Conservation (phyloP, 2,113 vertebrate genomes). For the Aviceda subcristata region DNA sequence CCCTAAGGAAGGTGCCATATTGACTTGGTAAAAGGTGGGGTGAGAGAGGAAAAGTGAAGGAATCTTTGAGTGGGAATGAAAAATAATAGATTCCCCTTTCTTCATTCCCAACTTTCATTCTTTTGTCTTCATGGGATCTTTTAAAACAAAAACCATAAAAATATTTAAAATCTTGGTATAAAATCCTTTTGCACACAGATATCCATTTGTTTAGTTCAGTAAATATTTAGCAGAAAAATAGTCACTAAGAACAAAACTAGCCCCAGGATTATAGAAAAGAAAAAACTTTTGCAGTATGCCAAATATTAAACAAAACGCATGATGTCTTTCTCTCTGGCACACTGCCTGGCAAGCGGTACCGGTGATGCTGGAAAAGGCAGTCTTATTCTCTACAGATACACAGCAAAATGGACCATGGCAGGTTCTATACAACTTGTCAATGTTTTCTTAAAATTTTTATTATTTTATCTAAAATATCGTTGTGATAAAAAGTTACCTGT, state of each 20-base stretch:
- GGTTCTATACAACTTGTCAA: neutral
- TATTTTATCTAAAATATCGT: neutral
- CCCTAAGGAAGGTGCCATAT: neutral
- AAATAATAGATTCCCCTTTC: neutral
- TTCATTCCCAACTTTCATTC: neutral
- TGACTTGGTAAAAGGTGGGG: accelerated
- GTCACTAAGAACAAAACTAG: neutral
- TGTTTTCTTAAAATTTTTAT: neutral
- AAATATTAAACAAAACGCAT: neutral
- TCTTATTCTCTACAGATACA: neutral
- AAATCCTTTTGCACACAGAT: neutral
- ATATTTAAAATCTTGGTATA: neutral
- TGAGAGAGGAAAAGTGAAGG: neutral
- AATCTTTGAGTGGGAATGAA: neutral
- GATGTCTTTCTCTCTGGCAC: neutral
- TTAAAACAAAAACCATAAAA: neutral
- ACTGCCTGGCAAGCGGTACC: neutral
- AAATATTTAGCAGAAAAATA: neutral
- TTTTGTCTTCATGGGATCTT: neutral
- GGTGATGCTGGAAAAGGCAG: neutral
- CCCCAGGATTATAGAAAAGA: neutral
- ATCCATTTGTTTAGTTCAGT: neutral
- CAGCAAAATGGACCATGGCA: neutral
- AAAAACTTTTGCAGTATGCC: neutral
- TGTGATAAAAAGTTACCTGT: neutral